These are phyloP conservation scores for Enteromius mattozi DNA, from an alignment of 2,797 vertebrate species.

Conservation along the genomic window DNA sequence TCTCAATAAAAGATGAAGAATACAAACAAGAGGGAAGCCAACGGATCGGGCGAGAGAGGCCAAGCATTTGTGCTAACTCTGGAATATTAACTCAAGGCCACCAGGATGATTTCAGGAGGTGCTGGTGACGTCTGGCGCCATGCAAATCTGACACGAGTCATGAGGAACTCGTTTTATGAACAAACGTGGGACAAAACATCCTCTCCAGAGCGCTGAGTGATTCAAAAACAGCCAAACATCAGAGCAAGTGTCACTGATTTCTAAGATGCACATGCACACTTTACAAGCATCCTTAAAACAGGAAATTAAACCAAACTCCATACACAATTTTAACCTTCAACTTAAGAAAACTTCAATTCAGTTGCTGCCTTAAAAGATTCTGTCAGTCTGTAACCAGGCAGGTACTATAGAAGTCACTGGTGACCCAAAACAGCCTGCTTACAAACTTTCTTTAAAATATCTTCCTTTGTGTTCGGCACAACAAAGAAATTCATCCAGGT, in stretches of 20 bases:
- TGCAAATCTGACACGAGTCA: not conserved
- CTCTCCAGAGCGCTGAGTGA: not conserved
- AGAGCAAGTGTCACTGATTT: not conserved
- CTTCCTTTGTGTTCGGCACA: too few relatives aligned
- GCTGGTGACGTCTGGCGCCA: not conserved
- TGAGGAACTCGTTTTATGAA: not conserved
- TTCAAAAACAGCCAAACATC: not conserved
- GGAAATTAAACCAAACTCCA: not conserved
- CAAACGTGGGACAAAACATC: not conserved
- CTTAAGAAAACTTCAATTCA: not conserved
- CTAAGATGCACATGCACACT: not conserved
- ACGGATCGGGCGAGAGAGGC: constrained; percentile 39
- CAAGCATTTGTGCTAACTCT: constrained; percentile 52
- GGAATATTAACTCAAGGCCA: constrained; percentile 49
- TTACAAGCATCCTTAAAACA: not conserved
- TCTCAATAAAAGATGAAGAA: constrained; percentile 49
- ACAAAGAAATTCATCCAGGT: too few relatives aligned
- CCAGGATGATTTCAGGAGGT: constrained; percentile 14
- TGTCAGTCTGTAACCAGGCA: too few relatives aligned
- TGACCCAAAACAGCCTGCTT: too few relatives aligned
- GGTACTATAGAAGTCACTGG: too few relatives aligned
- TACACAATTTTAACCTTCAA: not conserved
- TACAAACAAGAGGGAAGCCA: constrained; percentile 49
- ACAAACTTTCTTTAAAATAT: too few relatives aligned
- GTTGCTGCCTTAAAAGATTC: not conserved